phyloP scores from a whole-genome alignment of 2,888 invertebrate species.

The Argyresthia goedartella region DNA sequence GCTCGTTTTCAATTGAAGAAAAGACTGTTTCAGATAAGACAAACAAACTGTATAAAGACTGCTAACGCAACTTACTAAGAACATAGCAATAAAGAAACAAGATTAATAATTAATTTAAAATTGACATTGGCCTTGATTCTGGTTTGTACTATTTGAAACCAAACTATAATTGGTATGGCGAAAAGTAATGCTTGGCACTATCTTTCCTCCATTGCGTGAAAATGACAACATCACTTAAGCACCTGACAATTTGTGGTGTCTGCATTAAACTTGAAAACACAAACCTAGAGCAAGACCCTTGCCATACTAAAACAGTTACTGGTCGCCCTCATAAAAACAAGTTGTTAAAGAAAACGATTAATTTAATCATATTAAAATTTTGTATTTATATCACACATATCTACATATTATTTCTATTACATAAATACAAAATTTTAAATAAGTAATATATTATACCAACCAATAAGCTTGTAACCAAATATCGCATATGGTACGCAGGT shows the following conservation, averaged over 20 bases:
- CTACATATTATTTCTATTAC: conserved; percentile 70
- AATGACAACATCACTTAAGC: too few species aligned
- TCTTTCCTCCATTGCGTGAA: too few species aligned
- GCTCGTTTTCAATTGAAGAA: conserved; percentile 42
- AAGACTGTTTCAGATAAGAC: conserved; percentile 42
- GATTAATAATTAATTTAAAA: conserved; percentile 24
- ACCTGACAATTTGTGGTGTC: too few species aligned
- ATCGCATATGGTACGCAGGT: conserved; percentile 64
- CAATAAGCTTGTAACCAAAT: conserved; percentile 65
- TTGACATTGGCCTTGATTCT: too few species aligned
- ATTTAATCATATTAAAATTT: conserved; percentile 66
- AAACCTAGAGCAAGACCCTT: conserved; percentile 23
- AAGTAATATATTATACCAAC: conserved; percentile 42
- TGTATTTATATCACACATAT: conserved; percentile 71
- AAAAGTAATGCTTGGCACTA: too few species aligned
- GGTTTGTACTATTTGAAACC: too few species aligned
- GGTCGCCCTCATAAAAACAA: conserved; percentile 51
- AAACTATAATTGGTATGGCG: too few species aligned
- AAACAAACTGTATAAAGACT: conserved; percentile 49
- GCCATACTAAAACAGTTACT: conserved; percentile 53
- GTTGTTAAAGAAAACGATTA: conserved; percentile 61
- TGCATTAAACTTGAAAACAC: conserved; percentile 47
- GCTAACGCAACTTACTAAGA: conserved; percentile 46
- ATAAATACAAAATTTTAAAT: conserved; percentile 73
- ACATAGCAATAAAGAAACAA: conserved; percentile 52